Conservation (phyloP, 2,888 invertebrate species). For the Chymomyza caudatula region DNA sequence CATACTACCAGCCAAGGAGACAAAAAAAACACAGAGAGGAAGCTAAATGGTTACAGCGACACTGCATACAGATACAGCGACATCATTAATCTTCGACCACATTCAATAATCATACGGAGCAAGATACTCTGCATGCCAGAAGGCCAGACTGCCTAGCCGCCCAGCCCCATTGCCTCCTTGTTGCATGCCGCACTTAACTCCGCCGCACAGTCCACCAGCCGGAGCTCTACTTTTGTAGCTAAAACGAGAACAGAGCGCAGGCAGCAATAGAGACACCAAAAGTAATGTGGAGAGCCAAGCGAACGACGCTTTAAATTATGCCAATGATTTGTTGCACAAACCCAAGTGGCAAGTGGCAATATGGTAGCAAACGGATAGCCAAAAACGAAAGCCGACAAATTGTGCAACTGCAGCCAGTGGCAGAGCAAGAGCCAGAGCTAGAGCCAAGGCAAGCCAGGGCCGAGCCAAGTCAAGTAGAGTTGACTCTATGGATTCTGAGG, state of each 20-base stretch:
- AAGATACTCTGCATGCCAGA: conserved; percentile 33
- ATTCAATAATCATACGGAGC: conserved; percentile 68
- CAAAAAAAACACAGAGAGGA: conserved; percentile 16
- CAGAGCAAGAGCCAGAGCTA: conserved; percentile 11
- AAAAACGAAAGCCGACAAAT: conserved; percentile 67
- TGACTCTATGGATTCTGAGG: background rate
- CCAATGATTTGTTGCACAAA: conserved; percentile 70
- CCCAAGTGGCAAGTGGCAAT: conserved; percentile 61
- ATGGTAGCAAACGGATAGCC: conserved; percentile 59
- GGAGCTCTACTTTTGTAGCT: background rate
- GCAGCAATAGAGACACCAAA: conserved; percentile 23
- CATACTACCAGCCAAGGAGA: conserved; percentile 7
- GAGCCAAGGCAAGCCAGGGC: conserved; percentile 40
- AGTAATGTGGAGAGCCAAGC: conserved; percentile 5
- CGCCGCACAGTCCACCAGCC: background rate
- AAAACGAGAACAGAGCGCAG: conserved; percentile 26
- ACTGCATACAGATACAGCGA: conserved; percentile 16
- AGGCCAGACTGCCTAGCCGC: background rate
- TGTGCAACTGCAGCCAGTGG: conserved; percentile 57
- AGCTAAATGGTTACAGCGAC: background rate
- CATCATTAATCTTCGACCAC: conserved; percentile 73
- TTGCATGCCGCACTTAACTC: conserved; percentile 10
- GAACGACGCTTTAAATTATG: conserved; percentile 63
- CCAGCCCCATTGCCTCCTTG: background rate
- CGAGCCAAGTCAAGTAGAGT: conserved; percentile 36